Base-by-base conservation (phyloP, 2,888 invertebrate species). In the Coleophora flavipennella region DNA sequence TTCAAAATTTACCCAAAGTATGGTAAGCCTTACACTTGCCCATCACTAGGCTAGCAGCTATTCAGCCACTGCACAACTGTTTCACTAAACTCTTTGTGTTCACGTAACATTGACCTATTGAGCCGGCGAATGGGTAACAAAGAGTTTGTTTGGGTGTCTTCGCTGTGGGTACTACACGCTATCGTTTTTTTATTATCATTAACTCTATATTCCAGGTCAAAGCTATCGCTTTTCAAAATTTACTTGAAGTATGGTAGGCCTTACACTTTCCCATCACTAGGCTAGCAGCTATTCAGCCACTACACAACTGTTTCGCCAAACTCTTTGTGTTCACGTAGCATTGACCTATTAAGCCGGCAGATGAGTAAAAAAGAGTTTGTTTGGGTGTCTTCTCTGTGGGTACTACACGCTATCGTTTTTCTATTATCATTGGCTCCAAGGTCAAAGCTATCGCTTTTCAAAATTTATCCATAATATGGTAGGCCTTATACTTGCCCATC, bases 291-390 rank as follows among this genome's bases (percentile, higher is more conserved):
- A 76, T 76, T 75, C 71, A 77, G 44, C 51, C 53, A 54, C 69
- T 70, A 76, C 78, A 80, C 77, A 79, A 81, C 69, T 78, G 74
- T 75, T 78, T 77, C 67, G 67, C 76, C 76, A 74, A 76, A 79
- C 76, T 78, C 78, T 77, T 78, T 76, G 71, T 68, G 54, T 66
- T 65, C 67, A 20, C 75, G 77, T 79, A 79, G 77, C 80, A 80
- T 81, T 81, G 81, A 83, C 83, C 83, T 76, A 80, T 77, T 80
- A 79, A 77, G 65, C 76, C 76, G 78, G 77, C 78, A 79, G 80
- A 79, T 80, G 79, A 74, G 62, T 73, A 57, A 72, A 71, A 71
- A 72, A 73, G 65, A 67, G 61, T 65, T 75, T 80, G 79, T 81
- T 80, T 81, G 78, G 78, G 80, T 80, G 79, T 73, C 73, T 20